Evolutionary conservation across 92 coral and sea anemone species (phyloP).

Genomic region (Pocillopora grandis): DNA sequence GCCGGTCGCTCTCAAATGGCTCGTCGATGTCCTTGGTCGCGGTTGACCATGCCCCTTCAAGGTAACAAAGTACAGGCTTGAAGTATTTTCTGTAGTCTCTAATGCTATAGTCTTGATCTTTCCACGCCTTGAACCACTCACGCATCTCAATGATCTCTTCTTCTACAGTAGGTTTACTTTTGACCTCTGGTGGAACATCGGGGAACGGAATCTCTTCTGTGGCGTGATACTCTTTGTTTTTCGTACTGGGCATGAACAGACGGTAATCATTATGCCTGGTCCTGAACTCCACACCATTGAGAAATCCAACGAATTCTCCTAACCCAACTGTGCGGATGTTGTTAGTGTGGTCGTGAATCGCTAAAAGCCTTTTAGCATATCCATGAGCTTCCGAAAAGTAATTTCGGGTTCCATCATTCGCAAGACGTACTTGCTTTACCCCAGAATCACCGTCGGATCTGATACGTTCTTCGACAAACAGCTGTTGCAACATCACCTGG

Average conservation of each 20-base stretch:
- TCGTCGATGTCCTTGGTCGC: constrained; percentile 65
- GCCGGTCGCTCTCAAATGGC: constrained; percentile 81
- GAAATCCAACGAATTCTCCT: constrained; percentile 79
- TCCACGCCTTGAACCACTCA: constrained; percentile 93
- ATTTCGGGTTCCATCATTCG: constrained; percentile 48
- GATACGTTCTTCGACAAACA: constrained; percentile 65
- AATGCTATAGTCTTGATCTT: constrained; percentile 55
- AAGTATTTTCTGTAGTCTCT: constrained; percentile 85
- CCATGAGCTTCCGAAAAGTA: constrained; percentile 61
- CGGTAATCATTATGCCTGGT: constrained; percentile 92
- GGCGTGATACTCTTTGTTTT: constrained; percentile 57
- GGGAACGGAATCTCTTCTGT: constrained; percentile 63
- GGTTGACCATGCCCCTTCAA: constrained; percentile 77
- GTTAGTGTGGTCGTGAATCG: constrained; percentile 85
- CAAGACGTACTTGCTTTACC: constrained; percentile 61
- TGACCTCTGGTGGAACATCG: constrained; percentile 47
- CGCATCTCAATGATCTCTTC: constrained; percentile 82
- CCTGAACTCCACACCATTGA: constrained; percentile 88
- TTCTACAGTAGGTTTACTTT: constrained; percentile 37
- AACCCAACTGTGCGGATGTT: constrained; percentile 81
- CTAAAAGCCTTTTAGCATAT: constrained; percentile 37
- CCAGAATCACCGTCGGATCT: constrained; percentile 78
- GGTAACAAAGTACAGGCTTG: constrained; percentile 84
- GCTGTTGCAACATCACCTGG: constrained; percentile 67
- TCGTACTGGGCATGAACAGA: constrained; percentile 70